Percentiles rank a stretch among this genome's conserved stretches.
These are phyloP conservation scores for Syritta pipiens DNA, from an alignment of 2,888 invertebrate species.

Conservation along the genomic window DNA sequence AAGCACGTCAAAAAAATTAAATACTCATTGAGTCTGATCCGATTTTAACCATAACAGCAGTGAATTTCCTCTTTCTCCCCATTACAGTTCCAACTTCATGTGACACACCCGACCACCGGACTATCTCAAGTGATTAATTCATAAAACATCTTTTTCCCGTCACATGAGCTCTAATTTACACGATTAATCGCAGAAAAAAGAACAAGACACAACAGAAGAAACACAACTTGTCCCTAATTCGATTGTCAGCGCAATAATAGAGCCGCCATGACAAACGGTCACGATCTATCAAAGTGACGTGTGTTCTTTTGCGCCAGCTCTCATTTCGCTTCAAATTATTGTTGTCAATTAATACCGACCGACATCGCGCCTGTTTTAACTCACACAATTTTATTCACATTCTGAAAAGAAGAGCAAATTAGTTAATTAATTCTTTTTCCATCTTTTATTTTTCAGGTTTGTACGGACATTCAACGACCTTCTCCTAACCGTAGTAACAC, in stretches of 20 bases:
- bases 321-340: too few relatives aligned
- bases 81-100: too few relatives aligned
- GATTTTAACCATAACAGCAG: too few relatives aligned
- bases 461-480: slow-evolving; percentile 20
- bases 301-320: slow-evolving; percentile 1
- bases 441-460: slow-evolving; percentile 31
- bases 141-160: neutral
- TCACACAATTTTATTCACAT: too few relatives aligned
- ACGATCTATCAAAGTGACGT: slow-evolving; percentile 25
- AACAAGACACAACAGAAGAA: neutral
- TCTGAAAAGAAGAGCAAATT: too few relatives aligned
- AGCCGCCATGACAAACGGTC: neutral
- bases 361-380: neutral
- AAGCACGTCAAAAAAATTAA: too few relatives aligned
- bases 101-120: too few relatives aligned
- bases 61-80: too few relatives aligned
- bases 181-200: neutral
- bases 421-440: neutral
- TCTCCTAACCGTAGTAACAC: slow-evolving; percentile 1
- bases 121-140: slow-evolving; percentile 1
- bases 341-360: slow-evolving; percentile 20
- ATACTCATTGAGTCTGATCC: too few relatives aligned
- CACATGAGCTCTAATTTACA: neutral
- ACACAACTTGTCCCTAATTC: neutral
- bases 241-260: neutral